A percentile compares a stretch with the other conserved stretches of the same genome.
Evolutionary conservation across 2,797 vertebrate genomes (phyloP).

Genomic region (Esox lucius): DNA sequence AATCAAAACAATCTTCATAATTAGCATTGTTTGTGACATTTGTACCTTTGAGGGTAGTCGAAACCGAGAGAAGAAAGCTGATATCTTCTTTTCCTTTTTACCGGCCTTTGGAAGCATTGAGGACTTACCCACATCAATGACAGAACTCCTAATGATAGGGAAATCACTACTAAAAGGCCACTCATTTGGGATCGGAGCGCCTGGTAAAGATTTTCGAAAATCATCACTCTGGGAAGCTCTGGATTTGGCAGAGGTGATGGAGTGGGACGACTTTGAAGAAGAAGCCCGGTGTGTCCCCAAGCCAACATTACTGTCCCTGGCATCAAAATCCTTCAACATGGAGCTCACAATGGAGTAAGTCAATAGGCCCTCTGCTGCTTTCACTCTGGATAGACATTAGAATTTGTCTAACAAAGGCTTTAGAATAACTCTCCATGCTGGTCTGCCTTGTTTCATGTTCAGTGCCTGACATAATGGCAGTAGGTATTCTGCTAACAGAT

Average conservation of each 20-base stretch:
- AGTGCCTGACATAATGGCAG: too few species aligned
- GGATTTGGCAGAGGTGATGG: too few species aligned
- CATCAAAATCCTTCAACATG: background rate
- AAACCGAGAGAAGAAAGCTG: too few species aligned
- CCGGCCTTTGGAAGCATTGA: background rate
- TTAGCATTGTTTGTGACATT: too few species aligned
- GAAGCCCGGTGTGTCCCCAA: too few species aligned
- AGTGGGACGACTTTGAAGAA: too few species aligned
- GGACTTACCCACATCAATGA: background rate
- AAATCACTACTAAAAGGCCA: background rate
- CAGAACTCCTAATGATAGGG: background rate
- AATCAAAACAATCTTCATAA: too few species aligned
- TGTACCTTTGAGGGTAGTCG: background rate
- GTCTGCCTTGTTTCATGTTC: background rate
- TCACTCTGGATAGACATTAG: background rate
- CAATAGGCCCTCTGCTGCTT: background rate
- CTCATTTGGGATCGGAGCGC: background rate
- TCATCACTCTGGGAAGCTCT: background rate
- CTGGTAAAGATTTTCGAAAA: background rate
- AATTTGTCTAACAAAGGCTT: background rate
- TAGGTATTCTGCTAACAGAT: too few species aligned
- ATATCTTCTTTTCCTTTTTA: background rate
- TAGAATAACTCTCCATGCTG: background rate
- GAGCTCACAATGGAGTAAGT: background rate
- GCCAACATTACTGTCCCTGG: too few species aligned